phyloP scores from a whole-genome alignment of 2,797 vertebrate genomes.

The Epinephelus awoara region DNA sequence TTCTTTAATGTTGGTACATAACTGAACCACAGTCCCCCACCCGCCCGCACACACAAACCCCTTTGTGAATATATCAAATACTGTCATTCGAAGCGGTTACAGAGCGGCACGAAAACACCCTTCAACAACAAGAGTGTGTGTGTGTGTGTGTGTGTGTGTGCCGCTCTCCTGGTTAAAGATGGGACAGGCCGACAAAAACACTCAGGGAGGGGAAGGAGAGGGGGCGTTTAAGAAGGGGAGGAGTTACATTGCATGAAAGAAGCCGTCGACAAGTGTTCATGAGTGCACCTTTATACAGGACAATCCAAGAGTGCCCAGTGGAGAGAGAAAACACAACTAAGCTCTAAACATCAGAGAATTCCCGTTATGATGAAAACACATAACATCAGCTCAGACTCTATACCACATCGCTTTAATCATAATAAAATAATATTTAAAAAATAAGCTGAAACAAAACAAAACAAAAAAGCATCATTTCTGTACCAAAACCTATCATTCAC shows the following conservation, averaged over 20 bases:
- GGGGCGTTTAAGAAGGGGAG: not conserved
- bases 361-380: constrained; percentile 80
- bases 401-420: constrained; percentile 59
- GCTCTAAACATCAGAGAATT: constrained; percentile 87
- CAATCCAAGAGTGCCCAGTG: constrained; percentile 86
- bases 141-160: constrained; percentile 10
- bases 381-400: constrained; percentile 74
- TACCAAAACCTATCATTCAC: constrained; percentile 73
- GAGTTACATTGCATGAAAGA: constrained; percentile 87
- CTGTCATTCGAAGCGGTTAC: constrained; percentile 76
- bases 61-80: constrained; percentile 88
- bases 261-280: constrained; percentile 87
- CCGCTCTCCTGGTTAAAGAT: constrained; percentile 69
- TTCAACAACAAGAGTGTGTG: constrained; percentile 75
- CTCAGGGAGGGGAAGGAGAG: constrained; percentile 45
- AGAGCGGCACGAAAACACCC: constrained; percentile 67
- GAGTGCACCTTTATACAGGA: constrained; percentile 88
- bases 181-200: constrained; percentile 52
- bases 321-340: constrained; percentile 85
- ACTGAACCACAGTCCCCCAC: constrained; percentile 75
- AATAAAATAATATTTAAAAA: constrained; percentile 31
- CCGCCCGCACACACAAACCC: constrained; percentile 39
- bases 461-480: constrained; percentile 68
- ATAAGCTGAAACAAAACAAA: constrained; percentile 42
- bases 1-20: constrained; percentile 85